Evolutionary conservation across 2,113 vertebrate genomes (phyloP), one percentile per base, ranked within the genome.

Genomic region (Puffinus mauretanicus): DNA sequence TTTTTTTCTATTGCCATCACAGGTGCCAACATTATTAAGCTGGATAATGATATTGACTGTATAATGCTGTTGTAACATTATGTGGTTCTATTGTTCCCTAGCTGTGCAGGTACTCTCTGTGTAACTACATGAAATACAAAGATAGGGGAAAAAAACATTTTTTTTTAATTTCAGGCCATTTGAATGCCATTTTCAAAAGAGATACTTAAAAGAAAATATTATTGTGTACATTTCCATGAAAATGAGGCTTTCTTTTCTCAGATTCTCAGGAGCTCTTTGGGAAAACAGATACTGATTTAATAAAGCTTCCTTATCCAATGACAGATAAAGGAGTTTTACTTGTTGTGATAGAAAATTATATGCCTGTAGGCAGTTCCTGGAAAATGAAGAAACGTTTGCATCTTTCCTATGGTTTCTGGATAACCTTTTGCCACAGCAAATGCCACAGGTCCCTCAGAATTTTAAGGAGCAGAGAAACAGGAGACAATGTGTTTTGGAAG

Each of bases 381-480:
- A 84, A 95, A 89, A 89, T 54, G 16, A 90, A 91, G 58, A 72
- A 57, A 46, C 1, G 1, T 88, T 94, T 95, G 5, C 15, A 67
- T 42, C 17, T 78, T 95, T 92, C 40, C 15, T 78, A 42, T 61
- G 21, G 36, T 69, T 93, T 32, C 69, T 57, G 40, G 25, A 52
- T 82, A 91, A 76, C 44, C 61, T 86, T 92, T 94, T 82, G 73
- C 51, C 30, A 47, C 49, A 72, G 29, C 19, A 89, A 89, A 85
- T 85, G 69, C 52, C 49, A 52, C 47, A 82, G 27, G 16, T 58
- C 2, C 30, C 38, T 86, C 34, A 19, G 61, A 83, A 32, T 78
- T 93, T 90, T 16, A 44, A 81, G 42, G 7, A 86, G 15, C 19
- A 75, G 67, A 32, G 24, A 88, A 5, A 6, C 6, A 71, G 16